These are phyloP conservation scores for Timandra comae DNA, from an alignment of 2,888 invertebrate species.

Conservation along the genomic window DNA sequence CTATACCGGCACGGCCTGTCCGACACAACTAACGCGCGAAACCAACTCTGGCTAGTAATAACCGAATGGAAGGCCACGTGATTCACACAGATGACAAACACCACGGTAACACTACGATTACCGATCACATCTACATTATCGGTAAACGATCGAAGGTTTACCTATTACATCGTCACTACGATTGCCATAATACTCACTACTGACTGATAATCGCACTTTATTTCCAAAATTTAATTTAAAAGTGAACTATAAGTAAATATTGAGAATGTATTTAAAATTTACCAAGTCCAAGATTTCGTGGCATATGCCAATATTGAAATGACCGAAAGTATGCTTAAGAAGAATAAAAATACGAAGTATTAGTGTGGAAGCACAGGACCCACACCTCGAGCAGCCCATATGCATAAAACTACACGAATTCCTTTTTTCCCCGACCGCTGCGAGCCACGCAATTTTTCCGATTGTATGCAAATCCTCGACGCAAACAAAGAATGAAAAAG, in stretches of 20 bases:
- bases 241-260: too few species aligned
- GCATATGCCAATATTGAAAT: too few species aligned
- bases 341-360: constrained; percentile 19
- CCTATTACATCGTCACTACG: too few species aligned
- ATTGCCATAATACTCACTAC: too few species aligned
- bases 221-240: too few species aligned
- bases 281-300: too few species aligned
- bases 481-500: constrained; percentile 73
- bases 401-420: constrained; percentile 57
- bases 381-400: constrained; percentile 41
- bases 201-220: too few species aligned
- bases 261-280: too few species aligned
- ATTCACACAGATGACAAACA: constrained; percentile 68
- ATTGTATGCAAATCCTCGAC: constrained; percentile 71
- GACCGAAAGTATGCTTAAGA: constrained; percentile 6
- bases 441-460: constrained; percentile 68
- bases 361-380: constrained; percentile 30
- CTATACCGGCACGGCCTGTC: constrained; percentile 55
- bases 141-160: constrained; percentile 29
- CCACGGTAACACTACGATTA: constrained; percentile 45
- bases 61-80: constrained; percentile 67
- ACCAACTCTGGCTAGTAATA: constrained; percentile 54
- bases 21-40: constrained; percentile 66
- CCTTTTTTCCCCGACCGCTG: constrained; percentile 50
- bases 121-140: constrained; percentile 46